Conservation (phyloP, 2,797 vertebrate species). For the Taenioides sp. region DNA sequence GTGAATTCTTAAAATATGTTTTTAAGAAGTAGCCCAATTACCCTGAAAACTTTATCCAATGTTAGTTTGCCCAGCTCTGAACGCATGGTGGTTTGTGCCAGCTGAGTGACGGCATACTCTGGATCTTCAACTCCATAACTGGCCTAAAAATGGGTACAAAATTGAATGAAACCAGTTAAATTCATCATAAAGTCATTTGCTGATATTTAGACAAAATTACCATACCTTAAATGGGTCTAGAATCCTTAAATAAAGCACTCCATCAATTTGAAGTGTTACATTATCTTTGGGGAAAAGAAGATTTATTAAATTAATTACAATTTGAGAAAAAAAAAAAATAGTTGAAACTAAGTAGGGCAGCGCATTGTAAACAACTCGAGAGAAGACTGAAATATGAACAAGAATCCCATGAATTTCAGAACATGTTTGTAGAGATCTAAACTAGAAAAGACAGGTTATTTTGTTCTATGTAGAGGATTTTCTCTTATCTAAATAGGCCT, state of each 20-base stretch:
- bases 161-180: background rate
- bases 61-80: slow-evolving; percentile 96
- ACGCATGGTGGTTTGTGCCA: slow-evolving; percentile 98
- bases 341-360: background rate
- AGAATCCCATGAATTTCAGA: too few relatives aligned
- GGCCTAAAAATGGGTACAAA: slow-evolving; percentile 74
- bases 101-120: slow-evolving; percentile 94
- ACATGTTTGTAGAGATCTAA: too few relatives aligned
- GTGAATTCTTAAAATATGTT: too few relatives aligned
- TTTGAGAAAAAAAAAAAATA: background rate
- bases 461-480: too few relatives aligned
- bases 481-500: too few relatives aligned
- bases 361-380: too few relatives aligned
- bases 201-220: background rate
- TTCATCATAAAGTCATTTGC: background rate
- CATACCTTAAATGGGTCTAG: slow-evolving; percentile 93
- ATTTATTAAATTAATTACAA: background rate
- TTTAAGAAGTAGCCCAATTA: slow-evolving; percentile 56
- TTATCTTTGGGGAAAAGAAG: slow-evolving; percentile 80
- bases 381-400: too few relatives aligned
- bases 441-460: too few relatives aligned
- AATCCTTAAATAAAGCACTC: slow-evolving; percentile 94
- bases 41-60: slow-evolving; percentile 96
- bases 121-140: slow-evolving; percentile 98
- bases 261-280: slow-evolving; percentile 94